These are phyloP conservation scores for Forbesichthys papilliferus DNA, from an alignment of 2,113 vertebrate genomes.

Conservation along the genomic window DNA sequence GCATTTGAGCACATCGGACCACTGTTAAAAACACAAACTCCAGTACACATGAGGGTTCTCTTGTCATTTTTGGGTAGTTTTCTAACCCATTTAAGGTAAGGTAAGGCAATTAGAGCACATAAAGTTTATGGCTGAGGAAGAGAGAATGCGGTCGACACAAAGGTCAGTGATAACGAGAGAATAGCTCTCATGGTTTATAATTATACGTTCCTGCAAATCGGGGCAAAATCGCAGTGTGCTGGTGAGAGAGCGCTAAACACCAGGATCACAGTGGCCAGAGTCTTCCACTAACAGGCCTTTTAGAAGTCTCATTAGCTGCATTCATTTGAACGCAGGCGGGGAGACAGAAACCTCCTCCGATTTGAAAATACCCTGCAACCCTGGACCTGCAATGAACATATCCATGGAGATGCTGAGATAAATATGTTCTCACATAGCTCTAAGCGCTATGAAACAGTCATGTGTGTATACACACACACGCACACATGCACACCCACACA, in stretches of 20 bases:
- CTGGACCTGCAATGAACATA: conserved; percentile 2
- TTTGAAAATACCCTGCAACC: not conserved
- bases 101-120: conserved; percentile 15
- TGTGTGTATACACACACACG: not conserved
- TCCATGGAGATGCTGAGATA: conserved; percentile 4
- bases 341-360: conserved; percentile 9
- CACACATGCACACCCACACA: not conserved
- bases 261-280: conserved; percentile 30
- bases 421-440: not conserved
- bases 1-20: not conserved
- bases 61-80: not conserved
- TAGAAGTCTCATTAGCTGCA: conserved; percentile 45
- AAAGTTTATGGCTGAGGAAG: conserved; percentile 4
- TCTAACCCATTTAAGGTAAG: not conserved
- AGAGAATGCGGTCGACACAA: conserved; percentile 6
- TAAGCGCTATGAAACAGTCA: not conserved
- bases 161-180: conserved; percentile 47
- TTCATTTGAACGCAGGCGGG: conserved; percentile 25
- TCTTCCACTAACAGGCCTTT: conserved; percentile 44
- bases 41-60: not conserved
- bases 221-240: conserved; percentile 34
- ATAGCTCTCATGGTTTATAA: conserved; percentile 17
- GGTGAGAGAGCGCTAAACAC: conserved; percentile 19
- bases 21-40: not conserved
- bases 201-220: conserved; percentile 39